phyloP scores from a whole-genome alignment of 1,140 invertebrate genomes.

The Metaphire vulgaris region DNA sequence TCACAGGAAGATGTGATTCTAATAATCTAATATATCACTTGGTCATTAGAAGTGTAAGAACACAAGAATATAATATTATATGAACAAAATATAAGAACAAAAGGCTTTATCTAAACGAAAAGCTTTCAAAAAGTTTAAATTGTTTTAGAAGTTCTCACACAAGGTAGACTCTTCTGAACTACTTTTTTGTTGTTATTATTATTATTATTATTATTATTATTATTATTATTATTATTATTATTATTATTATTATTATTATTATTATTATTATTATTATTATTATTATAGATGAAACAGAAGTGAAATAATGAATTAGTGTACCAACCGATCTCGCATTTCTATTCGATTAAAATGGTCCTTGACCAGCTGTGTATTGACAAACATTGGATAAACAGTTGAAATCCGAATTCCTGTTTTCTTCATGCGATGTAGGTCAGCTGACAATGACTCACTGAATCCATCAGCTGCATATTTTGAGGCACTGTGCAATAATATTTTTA shows the following conservation, averaged over 20 bases:
- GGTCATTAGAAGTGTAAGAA: no score
- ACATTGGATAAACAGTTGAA: conserved; percentile 84
- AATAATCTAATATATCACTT: no score
- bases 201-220: not conserved
- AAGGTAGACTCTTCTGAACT: not conserved
- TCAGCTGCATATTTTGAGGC: conserved; percentile 87
- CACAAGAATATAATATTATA: no score
- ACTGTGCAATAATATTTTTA: conserved; percentile 46
- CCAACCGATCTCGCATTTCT: not conserved
- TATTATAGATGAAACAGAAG: not conserved
- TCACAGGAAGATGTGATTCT: no score
- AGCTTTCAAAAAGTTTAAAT: no score
- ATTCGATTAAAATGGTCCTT: conserved; percentile 22
- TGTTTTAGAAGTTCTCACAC: not conserved
- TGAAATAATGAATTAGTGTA: not conserved
- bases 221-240: not conserved
- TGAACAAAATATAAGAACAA: no score
- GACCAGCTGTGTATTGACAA: conserved; percentile 82
- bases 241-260: not conserved
- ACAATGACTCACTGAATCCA: conserved; percentile 75
- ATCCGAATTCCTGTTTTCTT: conserved; percentile 57
- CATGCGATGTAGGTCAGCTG: conserved; percentile 37
- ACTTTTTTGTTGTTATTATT: not conserved
- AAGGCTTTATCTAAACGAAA: no score
- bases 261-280: not conserved